phyloP scores from a whole-genome alignment of 2,113 vertebrate genomes.

The Aspiorhynchus laticeps region DNA sequence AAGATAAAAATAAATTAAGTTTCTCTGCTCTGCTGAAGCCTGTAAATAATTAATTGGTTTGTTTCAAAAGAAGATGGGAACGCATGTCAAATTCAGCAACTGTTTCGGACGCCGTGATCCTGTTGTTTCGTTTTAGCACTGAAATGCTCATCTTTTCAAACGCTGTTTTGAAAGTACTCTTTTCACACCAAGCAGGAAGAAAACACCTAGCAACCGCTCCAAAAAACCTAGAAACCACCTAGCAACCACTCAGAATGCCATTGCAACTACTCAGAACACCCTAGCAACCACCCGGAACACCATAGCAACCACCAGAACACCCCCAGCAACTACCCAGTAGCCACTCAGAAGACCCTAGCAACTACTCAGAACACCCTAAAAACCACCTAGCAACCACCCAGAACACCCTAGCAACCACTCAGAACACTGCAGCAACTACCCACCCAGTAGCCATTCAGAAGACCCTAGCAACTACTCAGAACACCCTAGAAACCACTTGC shows the following conservation, averaged over 20 bases:
- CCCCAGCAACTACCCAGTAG: background rate
- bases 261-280: background rate
- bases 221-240: background rate
- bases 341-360: background rate
- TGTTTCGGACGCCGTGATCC: constrained; percentile 60
- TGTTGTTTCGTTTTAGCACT: constrained; percentile 64
- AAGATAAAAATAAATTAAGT: constrained; percentile 80
- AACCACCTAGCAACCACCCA: background rate
- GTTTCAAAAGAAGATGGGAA: constrained; percentile 67
- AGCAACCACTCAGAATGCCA: background rate
- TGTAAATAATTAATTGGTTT: constrained; percentile 80
- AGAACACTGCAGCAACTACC: background rate
- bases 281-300: background rate
- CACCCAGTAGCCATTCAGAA: background rate
- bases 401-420: background rate
- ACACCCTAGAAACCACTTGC: too few species aligned
- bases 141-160: background rate
- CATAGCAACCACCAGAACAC: too few species aligned
- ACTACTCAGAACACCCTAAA: background rate
- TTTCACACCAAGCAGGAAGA: background rate
- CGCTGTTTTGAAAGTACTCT: background rate
- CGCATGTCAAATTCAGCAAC: constrained; percentile 68
- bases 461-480: background rate
- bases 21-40: constrained; percentile 73
- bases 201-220: background rate